Conservation (phyloP, 2,113 vertebrate genomes). For the Oncorhynchus tshawytscha region DNA sequence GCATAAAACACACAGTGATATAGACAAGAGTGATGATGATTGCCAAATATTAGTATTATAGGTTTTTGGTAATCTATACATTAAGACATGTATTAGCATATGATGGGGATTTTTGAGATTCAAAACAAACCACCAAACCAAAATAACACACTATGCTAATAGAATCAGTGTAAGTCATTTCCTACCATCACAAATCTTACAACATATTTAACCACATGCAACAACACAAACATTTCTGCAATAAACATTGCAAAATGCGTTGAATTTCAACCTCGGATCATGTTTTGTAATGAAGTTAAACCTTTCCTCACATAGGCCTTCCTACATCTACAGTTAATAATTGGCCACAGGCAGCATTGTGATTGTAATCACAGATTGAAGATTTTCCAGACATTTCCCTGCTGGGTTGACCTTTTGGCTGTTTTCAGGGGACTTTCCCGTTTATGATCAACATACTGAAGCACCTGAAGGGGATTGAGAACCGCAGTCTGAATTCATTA, state of each 20-base stretch:
- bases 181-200: neutral
- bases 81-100: too few relatives aligned
- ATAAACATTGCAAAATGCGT: neutral
- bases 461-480: slow-evolving; percentile 38
- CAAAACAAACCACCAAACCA: too few relatives aligned
- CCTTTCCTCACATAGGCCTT: slow-evolving; percentile 13
- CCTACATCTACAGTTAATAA: slow-evolving; percentile 46
- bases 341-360: slow-evolving; percentile 38
- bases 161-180: neutral
- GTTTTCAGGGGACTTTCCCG: slow-evolving; percentile 53
- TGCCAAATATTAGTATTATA: neutral
- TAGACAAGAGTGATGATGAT: too few relatives aligned
- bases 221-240: neutral
- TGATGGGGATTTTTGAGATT: too few relatives aligned
- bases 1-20: too few relatives aligned
- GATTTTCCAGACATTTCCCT: slow-evolving; percentile 65
- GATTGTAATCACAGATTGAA: slow-evolving; percentile 63
- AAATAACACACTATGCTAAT: too few relatives aligned
- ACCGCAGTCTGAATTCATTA: slow-evolving; percentile 33
- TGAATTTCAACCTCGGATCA: neutral
- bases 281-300: slow-evolving; percentile 16
- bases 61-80: too few relatives aligned
- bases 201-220: neutral
- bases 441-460: slow-evolving; percentile 56
- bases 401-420: slow-evolving; percentile 58